A percentile compares a stretch with the other conserved stretches of the same genome.
Evolutionary conservation across 2,888 invertebrate genomes (phyloP).

Genomic region (Nomada hirtipes): DNA sequence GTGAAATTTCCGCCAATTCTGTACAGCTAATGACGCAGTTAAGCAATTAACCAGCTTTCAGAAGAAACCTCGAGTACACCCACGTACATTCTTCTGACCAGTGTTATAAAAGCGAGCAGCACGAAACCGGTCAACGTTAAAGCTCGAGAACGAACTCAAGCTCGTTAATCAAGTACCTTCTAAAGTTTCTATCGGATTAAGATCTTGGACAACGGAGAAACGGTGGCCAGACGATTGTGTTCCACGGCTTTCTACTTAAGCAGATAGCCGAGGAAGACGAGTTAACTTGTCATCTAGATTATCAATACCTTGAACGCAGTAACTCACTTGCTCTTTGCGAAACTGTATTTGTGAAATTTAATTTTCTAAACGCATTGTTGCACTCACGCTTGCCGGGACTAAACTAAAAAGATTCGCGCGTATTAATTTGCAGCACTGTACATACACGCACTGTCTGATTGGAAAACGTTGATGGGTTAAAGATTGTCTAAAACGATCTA

Average conservation of each 20-base stretch:
- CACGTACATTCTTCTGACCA: constrained; percentile 1
- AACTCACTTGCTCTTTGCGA: too few species aligned
- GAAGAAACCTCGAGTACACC: constrained; percentile 7
- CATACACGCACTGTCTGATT: too few species aligned
- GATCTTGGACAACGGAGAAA: constrained; percentile 41
- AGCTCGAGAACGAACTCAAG: constrained; percentile 50
- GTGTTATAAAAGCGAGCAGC: constrained; percentile 36
- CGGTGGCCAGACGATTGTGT: constrained; percentile 29
- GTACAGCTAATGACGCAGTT: constrained; percentile 25
- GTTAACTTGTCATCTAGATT: too few species aligned
- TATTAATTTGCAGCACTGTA: too few species aligned
- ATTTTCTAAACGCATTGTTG: too few species aligned
- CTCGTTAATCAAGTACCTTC: constrained; percentile 54
- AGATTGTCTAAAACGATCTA: too few species aligned
- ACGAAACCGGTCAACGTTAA: constrained; percentile 53
- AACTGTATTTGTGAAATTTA: too few species aligned
- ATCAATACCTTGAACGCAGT: too few species aligned
- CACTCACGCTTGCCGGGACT: too few species aligned
- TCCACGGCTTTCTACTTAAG: constrained; percentile 26
- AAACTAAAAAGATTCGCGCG: too few species aligned
- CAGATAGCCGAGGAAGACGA: not conserved
- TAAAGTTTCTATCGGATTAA: constrained; percentile 41
- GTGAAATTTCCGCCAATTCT: not conserved
- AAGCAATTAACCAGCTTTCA: not conserved
- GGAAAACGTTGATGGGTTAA: too few species aligned